Percentiles rank a stretch among this genome's conserved stretches.
phyloP scores from a whole-genome alignment of 2,113 vertebrate species.

The Cervus canadensis region DNA sequence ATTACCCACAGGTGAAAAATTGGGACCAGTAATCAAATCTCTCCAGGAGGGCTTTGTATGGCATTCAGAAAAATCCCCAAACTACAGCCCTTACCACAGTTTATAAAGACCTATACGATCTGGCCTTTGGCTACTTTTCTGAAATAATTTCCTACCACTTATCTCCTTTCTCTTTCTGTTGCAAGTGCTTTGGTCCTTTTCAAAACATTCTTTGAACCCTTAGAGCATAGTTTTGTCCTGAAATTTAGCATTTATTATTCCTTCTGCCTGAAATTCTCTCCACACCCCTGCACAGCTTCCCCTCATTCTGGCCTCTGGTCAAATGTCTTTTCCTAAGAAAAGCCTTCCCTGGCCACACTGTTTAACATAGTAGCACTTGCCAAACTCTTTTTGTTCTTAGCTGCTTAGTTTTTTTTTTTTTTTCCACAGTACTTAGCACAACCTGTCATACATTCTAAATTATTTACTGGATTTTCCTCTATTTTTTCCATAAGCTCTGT shows the following conservation, averaged over 20 bases:
- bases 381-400: not conserved
- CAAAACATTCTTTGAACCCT: not conserved
- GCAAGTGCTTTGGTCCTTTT: not conserved
- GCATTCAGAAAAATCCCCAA: not conserved
- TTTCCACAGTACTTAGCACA: not conserved
- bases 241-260: not conserved
- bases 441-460: not conserved
- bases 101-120: not conserved
- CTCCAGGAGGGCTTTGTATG: not conserved
- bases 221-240: not conserved
- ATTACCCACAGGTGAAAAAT: not conserved
- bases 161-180: not conserved
- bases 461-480: not conserved
- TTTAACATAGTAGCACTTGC: not conserved
- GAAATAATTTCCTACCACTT: not conserved
- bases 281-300: fast-evolving
- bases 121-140: not conserved
- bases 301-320: not conserved
- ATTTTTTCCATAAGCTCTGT: not conserved
- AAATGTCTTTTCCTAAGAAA: not conserved
- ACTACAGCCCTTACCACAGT: not conserved
- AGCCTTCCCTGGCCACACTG: not conserved
- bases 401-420: not conserved
- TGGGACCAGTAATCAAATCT: not conserved
- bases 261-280: not conserved